Evolutionary conservation across 2,888 invertebrate genomes (phyloP), one percentile per base, ranked within the genome.

Genomic region (Apotomis capreana): DNA sequence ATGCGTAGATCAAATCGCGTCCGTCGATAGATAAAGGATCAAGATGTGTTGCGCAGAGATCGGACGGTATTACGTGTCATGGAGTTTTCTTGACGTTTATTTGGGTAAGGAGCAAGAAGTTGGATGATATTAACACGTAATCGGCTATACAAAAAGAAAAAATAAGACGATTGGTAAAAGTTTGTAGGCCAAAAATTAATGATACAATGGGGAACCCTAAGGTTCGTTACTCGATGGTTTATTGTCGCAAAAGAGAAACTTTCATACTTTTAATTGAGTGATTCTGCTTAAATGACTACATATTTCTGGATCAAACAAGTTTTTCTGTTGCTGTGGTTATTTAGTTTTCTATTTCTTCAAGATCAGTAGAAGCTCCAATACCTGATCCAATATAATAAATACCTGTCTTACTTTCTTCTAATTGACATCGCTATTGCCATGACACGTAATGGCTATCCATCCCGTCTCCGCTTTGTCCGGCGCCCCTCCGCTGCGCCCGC

Each of bases 1-100:
- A 89, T 90, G 88, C 91, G 91, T 91, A 91, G 91, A 92, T 92
- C 92, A 91, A 90, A 92, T 90, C 90, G 83, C 86, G 87, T 86
- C 87, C 87, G 87, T 87, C 88, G 89, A 88, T 91, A 90, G 92
- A 91, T 90, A 88, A 87, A 84, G 86, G 86, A 89, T 90, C 89
- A 88, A 89, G 89, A 89, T 87, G 86, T 85, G 86, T 85, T 84
- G 84, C 80, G 79, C 81, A 82, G 83, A 85, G 84, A 83, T 86
- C 83, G 80, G 57, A 6, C 44, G 52, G 67, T 82, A 83, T 86
- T 87, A 85, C 85, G 84, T 77, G 70, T 78, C 59, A 64, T 68
- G 74, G 62, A 40, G 44, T 67, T 67, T 54, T 15, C 52, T n/a
- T 6, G 55, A 65, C 63, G 40, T 40, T 40, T 5, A 40, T 40